A percentile compares a stretch with the other conserved stretches of the same genome.
Conservation (phyloP, 2,113 vertebrate genomes). For the Micronisus gabar region DNA sequence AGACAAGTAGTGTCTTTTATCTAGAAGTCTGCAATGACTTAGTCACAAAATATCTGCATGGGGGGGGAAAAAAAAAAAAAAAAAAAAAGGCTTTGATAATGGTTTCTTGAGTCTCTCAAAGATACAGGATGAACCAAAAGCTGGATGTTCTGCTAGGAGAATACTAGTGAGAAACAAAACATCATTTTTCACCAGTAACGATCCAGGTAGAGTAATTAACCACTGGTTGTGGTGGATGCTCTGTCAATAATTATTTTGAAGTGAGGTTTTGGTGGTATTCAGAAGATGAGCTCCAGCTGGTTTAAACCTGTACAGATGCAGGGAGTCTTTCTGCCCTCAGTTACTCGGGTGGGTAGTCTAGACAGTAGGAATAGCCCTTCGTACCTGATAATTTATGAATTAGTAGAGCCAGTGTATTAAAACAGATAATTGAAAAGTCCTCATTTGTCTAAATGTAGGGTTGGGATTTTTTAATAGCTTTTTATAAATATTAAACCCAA, state of each 20-base stretch:
- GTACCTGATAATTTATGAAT: conserved; percentile 9
- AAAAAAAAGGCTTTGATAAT: background rate
- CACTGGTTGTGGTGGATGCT: background rate
- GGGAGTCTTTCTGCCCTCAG: background rate
- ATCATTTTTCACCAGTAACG: background rate
- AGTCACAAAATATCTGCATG: background rate
- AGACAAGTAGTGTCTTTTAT: background rate
- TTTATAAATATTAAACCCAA: conserved; percentile 11
- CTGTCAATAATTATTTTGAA: background rate
- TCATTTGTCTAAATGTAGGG: conserved; percentile 42
- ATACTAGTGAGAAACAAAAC: background rate
- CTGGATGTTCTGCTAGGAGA: background rate
- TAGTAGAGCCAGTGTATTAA: conserved; percentile 33
- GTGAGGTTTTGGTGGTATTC: conserved; percentile 36
- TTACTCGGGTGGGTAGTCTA: conserved; percentile 30
- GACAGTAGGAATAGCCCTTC: background rate
- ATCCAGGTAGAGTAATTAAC: conserved; percentile 14
- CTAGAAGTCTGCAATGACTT: background rate
- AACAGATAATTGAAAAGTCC: conserved; percentile 33
- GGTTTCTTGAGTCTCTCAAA: background rate
- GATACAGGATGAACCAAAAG: background rate
- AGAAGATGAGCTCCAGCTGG: conserved; percentile 20
- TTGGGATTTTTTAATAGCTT: conserved; percentile 21
- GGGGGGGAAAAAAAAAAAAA: background rate
- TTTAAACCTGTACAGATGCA: background rate